These are phyloP conservation scores for Arion vulgaris DNA, from an alignment of 1,140 invertebrate genomes.

Conservation along the genomic window DNA sequence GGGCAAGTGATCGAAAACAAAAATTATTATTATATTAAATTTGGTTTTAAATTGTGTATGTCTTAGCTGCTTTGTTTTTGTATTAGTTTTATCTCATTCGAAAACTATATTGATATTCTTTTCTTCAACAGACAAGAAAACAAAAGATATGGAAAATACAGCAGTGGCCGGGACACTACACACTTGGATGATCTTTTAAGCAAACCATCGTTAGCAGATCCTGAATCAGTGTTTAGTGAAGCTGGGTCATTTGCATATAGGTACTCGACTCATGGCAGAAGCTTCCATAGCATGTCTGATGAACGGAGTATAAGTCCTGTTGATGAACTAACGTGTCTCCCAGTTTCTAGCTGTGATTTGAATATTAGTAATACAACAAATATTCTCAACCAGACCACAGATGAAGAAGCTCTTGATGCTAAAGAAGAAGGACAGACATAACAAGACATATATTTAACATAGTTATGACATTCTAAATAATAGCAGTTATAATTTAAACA, in stretches of 20 bases:
- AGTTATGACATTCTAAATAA: too few relatives aligned
- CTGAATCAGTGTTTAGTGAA: conserved; percentile 30
- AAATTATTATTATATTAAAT: too few relatives aligned
- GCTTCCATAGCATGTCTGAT: neutral
- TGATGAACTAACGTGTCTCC: neutral
- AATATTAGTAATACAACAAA: neutral
- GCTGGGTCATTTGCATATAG: neutral
- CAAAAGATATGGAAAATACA: neutral
- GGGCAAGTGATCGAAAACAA: too few relatives aligned
- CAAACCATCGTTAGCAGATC: conserved; percentile 26
- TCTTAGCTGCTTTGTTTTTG: too few relatives aligned
- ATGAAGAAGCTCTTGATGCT: neutral
- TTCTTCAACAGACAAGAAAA: neutral
- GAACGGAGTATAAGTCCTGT: neutral
- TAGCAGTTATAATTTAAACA: too few relatives aligned
- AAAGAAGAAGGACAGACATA: too few relatives aligned
- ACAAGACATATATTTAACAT: too few relatives aligned
- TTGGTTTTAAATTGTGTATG: too few relatives aligned
- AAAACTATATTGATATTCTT: neutral
- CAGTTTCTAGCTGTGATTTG: neutral
- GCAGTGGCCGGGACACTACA: neutral
- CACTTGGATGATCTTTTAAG: conserved; percentile 11
- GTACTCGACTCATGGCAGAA: neutral
- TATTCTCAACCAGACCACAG: neutral
- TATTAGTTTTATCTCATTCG: too few relatives aligned